These are phyloP conservation scores for Ochropleura leucogaster DNA, from an alignment of 2,888 invertebrate species.

Conservation along the genomic window DNA sequence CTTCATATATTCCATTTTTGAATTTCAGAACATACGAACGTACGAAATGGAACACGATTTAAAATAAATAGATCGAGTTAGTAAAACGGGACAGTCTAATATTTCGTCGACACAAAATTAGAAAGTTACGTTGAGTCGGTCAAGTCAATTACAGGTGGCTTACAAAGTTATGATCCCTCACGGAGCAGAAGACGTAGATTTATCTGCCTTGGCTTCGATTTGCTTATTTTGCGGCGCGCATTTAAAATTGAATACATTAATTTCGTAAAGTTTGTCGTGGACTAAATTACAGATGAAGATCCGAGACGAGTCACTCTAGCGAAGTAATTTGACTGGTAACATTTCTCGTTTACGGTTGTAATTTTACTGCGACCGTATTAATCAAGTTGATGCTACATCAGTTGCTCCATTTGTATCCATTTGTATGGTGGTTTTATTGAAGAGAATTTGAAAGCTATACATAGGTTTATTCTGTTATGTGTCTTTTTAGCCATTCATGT, in stretches of 20 bases:
- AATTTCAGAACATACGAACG: conserved; percentile 33
- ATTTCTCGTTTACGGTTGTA: conserved; percentile 69
- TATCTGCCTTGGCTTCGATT: conserved; percentile 80
- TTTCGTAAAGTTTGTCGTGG: conserved; percentile 76
- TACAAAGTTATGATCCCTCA: conserved; percentile 82
- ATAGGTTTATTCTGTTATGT: conserved; percentile 26
- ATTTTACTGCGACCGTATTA: conserved; percentile 70
- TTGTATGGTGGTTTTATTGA: conserved; percentile 48
- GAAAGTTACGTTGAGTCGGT: conserved; percentile 73
- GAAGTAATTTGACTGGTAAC: conserved; percentile 74
- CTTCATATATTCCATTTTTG: conserved; percentile 58
- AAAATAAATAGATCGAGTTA: conserved; percentile 70
- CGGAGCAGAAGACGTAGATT: conserved; percentile 77
- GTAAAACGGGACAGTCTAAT: conserved; percentile 59
- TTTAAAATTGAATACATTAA: conserved; percentile 82
- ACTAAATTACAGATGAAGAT: conserved; percentile 71
- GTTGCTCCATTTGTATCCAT: conserved; percentile 49
- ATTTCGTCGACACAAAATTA: conserved; percentile 71
- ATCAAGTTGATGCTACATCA: conserved; percentile 69
- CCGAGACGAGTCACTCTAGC: conserved; percentile 62
- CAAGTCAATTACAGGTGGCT: conserved; percentile 83
- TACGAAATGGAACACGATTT: conserved; percentile 38
- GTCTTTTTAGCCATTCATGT: background rate
- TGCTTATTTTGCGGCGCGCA: conserved; percentile 76
- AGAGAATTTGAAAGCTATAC: conserved; percentile 47